phyloP scores from a whole-genome alignment of 1,140 invertebrate genomes.

The Euwallacea fornicatus region DNA sequence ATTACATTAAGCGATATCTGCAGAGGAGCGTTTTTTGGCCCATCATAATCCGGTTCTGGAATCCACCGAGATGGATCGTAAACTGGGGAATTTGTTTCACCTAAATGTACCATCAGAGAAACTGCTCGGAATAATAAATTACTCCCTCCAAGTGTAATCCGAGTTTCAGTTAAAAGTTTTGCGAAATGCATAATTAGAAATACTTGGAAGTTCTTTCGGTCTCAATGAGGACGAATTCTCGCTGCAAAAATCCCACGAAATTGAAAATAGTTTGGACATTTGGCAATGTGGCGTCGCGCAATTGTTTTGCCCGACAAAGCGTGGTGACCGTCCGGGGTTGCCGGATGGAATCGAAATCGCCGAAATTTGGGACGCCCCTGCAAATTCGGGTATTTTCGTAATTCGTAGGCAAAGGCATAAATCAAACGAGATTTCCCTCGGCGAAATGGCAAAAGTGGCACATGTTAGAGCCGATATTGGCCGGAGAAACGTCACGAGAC shows the following conservation, averaged over 20 bases:
- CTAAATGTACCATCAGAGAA: too few species aligned
- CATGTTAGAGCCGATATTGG: slow-evolving; percentile 27
- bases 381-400: background rate
- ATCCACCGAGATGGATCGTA: too few species aligned
- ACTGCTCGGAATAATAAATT: slow-evolving; percentile 2
- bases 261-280: too few species aligned
- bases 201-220: background rate
- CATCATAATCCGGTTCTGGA: too few species aligned
- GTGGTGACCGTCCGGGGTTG: background rate
- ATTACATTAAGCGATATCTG: too few species aligned
- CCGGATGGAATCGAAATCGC: background rate
- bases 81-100: too few species aligned
- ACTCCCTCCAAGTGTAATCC: background rate
- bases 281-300: background rate
- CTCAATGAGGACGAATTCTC: background rate
- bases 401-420: slow-evolving; percentile 25
- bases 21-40: too few species aligned
- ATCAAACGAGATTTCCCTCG: slow-evolving; percentile 25
- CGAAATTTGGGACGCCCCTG: background rate
- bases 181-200: slow-evolving; percentile 15
- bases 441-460: slow-evolving; percentile 20
- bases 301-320: background rate
- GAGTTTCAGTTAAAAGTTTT: background rate
- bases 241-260: too few species aligned
- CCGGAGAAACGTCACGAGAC: slow-evolving; percentile 19